A percentile compares a stretch with the other conserved stretches of the same genome.
phyloP scores from a whole-genome alignment of 2,113 vertebrate genomes.

The Caranx ignobilis region DNA sequence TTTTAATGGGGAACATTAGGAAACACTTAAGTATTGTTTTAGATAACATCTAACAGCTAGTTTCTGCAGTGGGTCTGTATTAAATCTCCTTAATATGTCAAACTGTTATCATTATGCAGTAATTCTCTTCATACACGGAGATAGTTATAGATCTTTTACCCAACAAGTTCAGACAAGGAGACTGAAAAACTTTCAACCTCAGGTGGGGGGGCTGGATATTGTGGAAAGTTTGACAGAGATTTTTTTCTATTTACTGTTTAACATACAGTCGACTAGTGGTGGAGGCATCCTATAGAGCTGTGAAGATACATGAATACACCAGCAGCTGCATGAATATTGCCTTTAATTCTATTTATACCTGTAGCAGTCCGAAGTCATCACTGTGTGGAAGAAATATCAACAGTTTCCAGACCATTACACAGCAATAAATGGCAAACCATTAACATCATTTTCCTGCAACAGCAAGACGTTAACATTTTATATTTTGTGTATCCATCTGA shows the following conservation, averaged over 20 bases:
- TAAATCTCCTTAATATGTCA: neutral
- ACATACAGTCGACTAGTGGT: neutral
- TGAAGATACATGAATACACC: neutral
- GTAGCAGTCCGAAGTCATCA: conserved; percentile 6
- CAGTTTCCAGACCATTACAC: conserved; percentile 44
- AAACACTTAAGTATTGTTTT: neutral
- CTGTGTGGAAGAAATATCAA: conserved; percentile 14
- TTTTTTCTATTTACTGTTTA: conserved; percentile 9
- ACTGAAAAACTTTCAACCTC: neutral
- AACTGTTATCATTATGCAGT: no score
- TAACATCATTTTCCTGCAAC: conserved; percentile 23
- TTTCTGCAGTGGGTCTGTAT: neutral
- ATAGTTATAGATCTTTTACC: conserved; percentile 1
- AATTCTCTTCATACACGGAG: no score
- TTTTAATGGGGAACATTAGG: neutral
- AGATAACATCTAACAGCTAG: neutral
- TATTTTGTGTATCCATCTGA: conserved; percentile 51
- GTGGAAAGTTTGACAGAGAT: neutral
- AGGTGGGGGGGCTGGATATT: neutral
- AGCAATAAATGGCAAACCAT: conserved; percentile 34
- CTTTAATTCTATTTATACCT: conserved; percentile 1
- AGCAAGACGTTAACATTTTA: conserved; percentile 38
- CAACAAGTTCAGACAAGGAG: neutral
- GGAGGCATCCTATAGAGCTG: neutral
- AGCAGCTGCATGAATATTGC: neutral